Conservation (phyloP, 2,888 invertebrate species). For the Cataglyphis cursor region DNA sequence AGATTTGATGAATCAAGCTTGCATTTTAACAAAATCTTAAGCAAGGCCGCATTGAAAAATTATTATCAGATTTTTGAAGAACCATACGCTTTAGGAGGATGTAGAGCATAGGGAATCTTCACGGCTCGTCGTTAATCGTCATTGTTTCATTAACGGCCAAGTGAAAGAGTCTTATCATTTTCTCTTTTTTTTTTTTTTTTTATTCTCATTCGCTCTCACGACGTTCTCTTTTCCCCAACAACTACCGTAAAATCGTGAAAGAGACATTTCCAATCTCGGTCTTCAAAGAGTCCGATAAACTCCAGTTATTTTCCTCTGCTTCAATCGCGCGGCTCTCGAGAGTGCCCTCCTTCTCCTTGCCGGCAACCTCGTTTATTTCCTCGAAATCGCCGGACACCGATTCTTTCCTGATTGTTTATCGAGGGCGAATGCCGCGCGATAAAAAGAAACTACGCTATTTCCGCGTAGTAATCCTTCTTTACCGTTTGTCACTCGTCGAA, state of each 20-base stretch:
- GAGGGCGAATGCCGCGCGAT: constrained; percentile 31
- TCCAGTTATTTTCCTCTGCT: constrained; percentile 55
- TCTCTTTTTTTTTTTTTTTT: neutral
- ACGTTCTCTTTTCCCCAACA: neutral
- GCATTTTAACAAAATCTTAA: neutral
- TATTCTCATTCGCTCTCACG: constrained; percentile 20
- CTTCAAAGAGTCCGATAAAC: constrained; percentile 68
- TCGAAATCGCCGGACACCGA: constrained; percentile 42
- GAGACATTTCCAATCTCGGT: constrained; percentile 68
- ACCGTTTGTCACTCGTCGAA: neutral
- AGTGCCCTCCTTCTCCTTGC: constrained; percentile 7
- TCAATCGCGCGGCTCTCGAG: constrained; percentile 33
- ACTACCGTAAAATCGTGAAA: constrained; percentile 54
- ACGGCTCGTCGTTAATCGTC: constrained; percentile 60
- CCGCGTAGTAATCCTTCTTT: neutral
- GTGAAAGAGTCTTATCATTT: constrained; percentile 30
- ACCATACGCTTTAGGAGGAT: constrained; percentile 20
- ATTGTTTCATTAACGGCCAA: constrained; percentile 62
- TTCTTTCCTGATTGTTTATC: constrained; percentile 50
- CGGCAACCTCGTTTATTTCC: constrained; percentile 42
- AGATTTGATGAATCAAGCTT: neutral
- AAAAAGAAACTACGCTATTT: constrained; percentile 27
- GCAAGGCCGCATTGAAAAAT: neutral
- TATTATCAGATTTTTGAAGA: neutral
- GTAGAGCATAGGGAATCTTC: constrained; percentile 29